Base-by-base conservation (phyloP, 2,888 invertebrate genomes). In the Ditylenchus weischeri region DNA sequence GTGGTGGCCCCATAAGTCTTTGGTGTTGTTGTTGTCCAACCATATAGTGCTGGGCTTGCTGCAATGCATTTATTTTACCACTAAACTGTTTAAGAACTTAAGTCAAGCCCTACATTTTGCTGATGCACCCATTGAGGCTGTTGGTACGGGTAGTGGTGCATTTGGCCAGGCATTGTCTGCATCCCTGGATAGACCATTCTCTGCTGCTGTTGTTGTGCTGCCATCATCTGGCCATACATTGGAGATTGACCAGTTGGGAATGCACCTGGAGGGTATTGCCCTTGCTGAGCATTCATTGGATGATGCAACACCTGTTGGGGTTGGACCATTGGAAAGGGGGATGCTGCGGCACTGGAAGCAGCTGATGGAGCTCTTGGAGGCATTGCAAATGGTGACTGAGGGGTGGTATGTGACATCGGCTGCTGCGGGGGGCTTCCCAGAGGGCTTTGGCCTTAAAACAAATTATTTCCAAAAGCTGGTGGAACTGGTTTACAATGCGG, bases 361-460 rank as follows among this genome's bases (percentile, higher is more conserved):
- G 70, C 49, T 49, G 68, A 65, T n/a, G 71, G 23, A 36, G 35
- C 36, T 47, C 61, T 54, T 21, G 62, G 57, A 23, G 64, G 62
- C 19, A 70, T 58, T 15, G 62, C 63, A 38, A 59, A 64, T 18
- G 70, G 70, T 13, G 69, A 38, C 43, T 71, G 70, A 1, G 58
- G 51, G 3, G 66, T 62, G 21, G 57, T 48, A 18, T 49, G 57
- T 6, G 47, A 29, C 35, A 43, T 50, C 13, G 61, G 68, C 50
- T 69, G 69, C 8, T 69, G 72, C 11, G 35, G 68, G 0, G 68
- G 66, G 19, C 66, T 67, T 23, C 66, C 68, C n/a, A 68, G 43
- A 8, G 68, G 69, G 57, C 64, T 59, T 69, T 36, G 51, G 43
- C 48, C 50, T 54, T 29, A 57, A 66, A 15, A 36, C 5, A 29